These are phyloP conservation scores for Potamarius usumacintae DNA, from an alignment of 2,113 vertebrate species.

Conservation along the genomic window DNA sequence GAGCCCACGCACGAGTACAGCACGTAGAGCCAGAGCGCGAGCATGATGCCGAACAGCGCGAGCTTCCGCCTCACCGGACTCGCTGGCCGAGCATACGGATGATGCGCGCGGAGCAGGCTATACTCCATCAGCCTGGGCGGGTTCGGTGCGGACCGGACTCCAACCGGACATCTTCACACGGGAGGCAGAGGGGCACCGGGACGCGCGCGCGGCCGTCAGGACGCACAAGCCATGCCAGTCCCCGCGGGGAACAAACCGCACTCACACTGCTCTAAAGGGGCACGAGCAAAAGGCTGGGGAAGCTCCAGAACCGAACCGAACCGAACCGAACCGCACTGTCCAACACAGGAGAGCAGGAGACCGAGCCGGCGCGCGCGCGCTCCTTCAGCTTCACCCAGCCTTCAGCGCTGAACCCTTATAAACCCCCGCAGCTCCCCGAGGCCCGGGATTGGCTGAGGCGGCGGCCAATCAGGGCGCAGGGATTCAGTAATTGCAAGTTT, in stretches of 20 bases:
- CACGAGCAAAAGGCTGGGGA: neutral
- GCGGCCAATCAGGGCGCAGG: constrained; percentile 51
- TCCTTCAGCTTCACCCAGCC: constrained; percentile 8
- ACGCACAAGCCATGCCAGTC: constrained; percentile 56
- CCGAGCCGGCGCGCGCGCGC: no score
- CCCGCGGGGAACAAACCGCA: constrained; percentile 17
- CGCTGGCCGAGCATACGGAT: constrained; percentile 73
- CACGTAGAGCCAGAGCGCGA: constrained; percentile 90
- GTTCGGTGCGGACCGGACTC: constrained; percentile 62
- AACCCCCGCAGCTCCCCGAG: neutral
- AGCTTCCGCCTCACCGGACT: constrained; percentile 83
- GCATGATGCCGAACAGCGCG: constrained; percentile 85
- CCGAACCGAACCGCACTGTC: no score
- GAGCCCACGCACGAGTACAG: constrained; percentile 91
- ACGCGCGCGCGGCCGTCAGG: constrained; percentile 54
- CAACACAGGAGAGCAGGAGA: no score
- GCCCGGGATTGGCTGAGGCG: constrained; percentile 47
- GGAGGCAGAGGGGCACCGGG: constrained; percentile 55
- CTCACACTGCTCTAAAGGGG: constrained; percentile 11
- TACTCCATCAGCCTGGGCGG: constrained; percentile 83
- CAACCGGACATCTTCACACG: constrained; percentile 73
- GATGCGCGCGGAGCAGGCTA: constrained; percentile 76
- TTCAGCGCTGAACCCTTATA: constrained; percentile 62
- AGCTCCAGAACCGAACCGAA: neutral
- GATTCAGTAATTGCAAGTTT: constrained; percentile 47